Percentiles rank a stretch among this genome's conserved stretches.
Evolutionary conservation across 2,888 invertebrate species (phyloP).

Genomic region (Acanthacorydalis orientalis): DNA sequence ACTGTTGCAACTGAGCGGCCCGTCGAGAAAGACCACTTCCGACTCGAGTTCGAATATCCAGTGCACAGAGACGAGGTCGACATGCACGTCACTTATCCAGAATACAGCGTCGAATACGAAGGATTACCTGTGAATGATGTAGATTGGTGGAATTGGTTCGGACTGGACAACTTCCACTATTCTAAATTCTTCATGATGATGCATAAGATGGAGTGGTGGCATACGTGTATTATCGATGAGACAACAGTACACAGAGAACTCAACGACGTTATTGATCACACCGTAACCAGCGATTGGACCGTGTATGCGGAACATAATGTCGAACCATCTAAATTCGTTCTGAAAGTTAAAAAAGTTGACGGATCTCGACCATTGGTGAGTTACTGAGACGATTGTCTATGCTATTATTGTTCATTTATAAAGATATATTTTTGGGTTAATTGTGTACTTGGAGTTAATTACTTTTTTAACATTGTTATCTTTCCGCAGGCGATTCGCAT

Average conservation of each 20-base stretch:
- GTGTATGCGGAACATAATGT: constrained; percentile 18
- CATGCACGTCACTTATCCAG: constrained; percentile 16
- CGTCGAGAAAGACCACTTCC: constrained; percentile 12
- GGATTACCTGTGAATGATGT: constrained; percentile 12
- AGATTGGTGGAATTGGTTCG: constrained; percentile 9
- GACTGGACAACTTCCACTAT: constrained; percentile 16
- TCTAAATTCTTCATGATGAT: constrained; percentile 11
- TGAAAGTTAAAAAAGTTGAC: constrained; percentile 19
- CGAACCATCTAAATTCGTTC: constrained; percentile 15
- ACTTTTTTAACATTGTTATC: neutral
- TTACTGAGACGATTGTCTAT: no score
- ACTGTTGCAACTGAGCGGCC: constrained; percentile 12
- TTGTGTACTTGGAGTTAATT: no score
- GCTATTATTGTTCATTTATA: no score
- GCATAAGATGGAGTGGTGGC: constrained; percentile 14
- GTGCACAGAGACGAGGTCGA: constrained; percentile 14
- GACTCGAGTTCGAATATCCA: constrained; percentile 15
- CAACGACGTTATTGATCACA: constrained; percentile 12
- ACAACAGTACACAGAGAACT: constrained; percentile 14
- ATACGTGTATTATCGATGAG: constrained; percentile 18
- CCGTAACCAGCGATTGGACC: constrained; percentile 19
- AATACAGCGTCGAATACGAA: constrained; percentile 14
- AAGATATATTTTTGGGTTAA: no score
- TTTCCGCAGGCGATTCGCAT: neutral
- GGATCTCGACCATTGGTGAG: constrained; percentile 8